A percentile compares a stretch with the other conserved stretches of the same genome.
These are phyloP conservation scores for Caranx melampygus DNA, from an alignment of 2,113 vertebrate species.

Conservation along the genomic window DNA sequence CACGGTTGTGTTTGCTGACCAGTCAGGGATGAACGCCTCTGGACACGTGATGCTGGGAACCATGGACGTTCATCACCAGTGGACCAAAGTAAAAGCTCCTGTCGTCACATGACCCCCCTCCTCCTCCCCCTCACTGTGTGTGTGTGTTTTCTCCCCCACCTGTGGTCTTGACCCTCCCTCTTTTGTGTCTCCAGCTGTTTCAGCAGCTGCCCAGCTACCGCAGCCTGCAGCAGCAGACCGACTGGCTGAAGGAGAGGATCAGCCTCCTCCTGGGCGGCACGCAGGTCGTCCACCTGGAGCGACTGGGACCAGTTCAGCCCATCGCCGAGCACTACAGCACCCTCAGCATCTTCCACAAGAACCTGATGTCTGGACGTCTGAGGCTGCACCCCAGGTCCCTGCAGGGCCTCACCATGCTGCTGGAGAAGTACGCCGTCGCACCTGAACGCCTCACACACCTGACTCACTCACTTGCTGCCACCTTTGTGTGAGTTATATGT, in stretches of 20 bases:
- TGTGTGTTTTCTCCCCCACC: neutral
- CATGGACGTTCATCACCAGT: conserved; percentile 96
- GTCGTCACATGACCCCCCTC: neutral
- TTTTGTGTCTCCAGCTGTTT: conserved; percentile 84
- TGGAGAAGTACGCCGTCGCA: conserved; percentile 85
- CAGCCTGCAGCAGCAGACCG: conserved; percentile 87
- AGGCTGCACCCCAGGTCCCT: conserved; percentile 91
- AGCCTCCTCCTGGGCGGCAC: conserved; percentile 91
- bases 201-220: conserved; percentile 88
- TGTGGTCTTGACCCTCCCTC: conserved; percentile 27
- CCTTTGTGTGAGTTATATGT: too few relatives aligned
- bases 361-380: conserved; percentile 78
- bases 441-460: neutral
- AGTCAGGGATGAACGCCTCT: conserved; percentile 92
- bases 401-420: conserved; percentile 88
- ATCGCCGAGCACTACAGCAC: conserved; percentile 89
- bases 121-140: too few relatives aligned
- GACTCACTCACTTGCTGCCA: neutral
- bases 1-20: conserved; percentile 92
- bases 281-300: conserved; percentile 88
- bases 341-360: conserved; percentile 87
- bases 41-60: conserved; percentile 96
- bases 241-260: conserved; percentile 90
- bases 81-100: conserved; percentile 88
- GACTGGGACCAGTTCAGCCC: conserved; percentile 86